These are phyloP conservation scores for Chrysemys picta DNA, from an alignment of 2,113 vertebrate species.

Conservation along the genomic window DNA sequence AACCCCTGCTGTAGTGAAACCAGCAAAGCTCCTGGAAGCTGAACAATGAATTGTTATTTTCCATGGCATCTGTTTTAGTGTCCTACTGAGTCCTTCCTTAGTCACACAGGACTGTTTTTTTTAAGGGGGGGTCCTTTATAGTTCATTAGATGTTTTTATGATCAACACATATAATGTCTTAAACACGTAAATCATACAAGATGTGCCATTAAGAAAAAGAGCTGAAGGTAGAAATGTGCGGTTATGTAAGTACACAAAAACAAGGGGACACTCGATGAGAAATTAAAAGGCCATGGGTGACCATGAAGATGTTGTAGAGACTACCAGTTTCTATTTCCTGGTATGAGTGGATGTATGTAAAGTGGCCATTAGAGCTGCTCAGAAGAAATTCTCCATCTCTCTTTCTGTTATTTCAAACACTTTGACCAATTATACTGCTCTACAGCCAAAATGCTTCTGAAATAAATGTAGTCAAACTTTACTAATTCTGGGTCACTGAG, in stretches of 20 bases:
- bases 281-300: constrained; percentile 33
- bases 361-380: background rate
- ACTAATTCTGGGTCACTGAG: too few species aligned
- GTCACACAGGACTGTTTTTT: background rate
- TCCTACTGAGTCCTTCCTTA: background rate
- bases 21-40: constrained; percentile 21
- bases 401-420: background rate
- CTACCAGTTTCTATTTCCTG: background rate
- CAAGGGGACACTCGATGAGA: background rate
- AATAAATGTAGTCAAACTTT: too few species aligned
- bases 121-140: constrained; percentile 11
- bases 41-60: constrained; percentile 34
- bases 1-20: background rate
- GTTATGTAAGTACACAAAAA: constrained; percentile 1
- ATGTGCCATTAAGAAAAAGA: background rate
- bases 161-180: background rate
- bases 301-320: background rate
- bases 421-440: background rate
- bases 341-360: background rate
- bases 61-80: constrained; percentile 27
- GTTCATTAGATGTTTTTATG: constrained; percentile 44
- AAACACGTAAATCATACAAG: background rate
- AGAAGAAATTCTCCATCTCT: background rate
- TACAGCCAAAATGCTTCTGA: too few species aligned
- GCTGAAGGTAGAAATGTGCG: background rate